Evolutionary conservation across 2,888 invertebrate genomes (phyloP).

Genomic region (Morpho achilles): DNA sequence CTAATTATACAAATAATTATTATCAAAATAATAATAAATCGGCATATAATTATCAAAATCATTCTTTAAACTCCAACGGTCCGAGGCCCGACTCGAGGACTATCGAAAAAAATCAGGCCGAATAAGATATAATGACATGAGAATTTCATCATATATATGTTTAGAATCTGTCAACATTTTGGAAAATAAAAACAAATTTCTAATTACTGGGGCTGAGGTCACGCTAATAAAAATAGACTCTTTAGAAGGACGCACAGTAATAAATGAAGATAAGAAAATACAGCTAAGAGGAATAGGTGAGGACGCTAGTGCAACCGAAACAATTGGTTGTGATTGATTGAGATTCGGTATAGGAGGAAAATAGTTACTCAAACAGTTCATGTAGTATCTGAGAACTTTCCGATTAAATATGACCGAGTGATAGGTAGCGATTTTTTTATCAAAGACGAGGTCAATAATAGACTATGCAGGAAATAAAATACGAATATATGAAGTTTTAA

Average conservation of each 20-base stretch:
- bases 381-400: constrained; percentile 25
- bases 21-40: background rate
- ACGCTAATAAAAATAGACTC: constrained; percentile 18
- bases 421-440: constrained; percentile 28
- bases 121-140: constrained; percentile 23
- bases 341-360: constrained; percentile 20
- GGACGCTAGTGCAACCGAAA: constrained; percentile 21
- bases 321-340: constrained; percentile 15
- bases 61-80: constrained; percentile 22
- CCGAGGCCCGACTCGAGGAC: constrained; percentile 21
- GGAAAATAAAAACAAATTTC: constrained; percentile 18
- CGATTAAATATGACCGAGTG: constrained; percentile 23
- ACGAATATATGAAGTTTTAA: too few relatives aligned
- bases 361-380: constrained; percentile 15
- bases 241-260: constrained; percentile 13
- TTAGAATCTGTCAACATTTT: constrained; percentile 11
- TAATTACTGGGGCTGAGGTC: constrained; percentile 27
- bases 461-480: too few relatives aligned
- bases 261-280: constrained; percentile 20
- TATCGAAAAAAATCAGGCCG: background rate
- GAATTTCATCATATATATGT: constrained; percentile 20
- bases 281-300: constrained; percentile 26
- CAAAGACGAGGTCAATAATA: constrained; percentile 19
- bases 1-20: constrained; percentile 10
- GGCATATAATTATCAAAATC: constrained; percentile 1